Conservation (phyloP, 2,888 invertebrate genomes). For the Neria commutata region DNA sequence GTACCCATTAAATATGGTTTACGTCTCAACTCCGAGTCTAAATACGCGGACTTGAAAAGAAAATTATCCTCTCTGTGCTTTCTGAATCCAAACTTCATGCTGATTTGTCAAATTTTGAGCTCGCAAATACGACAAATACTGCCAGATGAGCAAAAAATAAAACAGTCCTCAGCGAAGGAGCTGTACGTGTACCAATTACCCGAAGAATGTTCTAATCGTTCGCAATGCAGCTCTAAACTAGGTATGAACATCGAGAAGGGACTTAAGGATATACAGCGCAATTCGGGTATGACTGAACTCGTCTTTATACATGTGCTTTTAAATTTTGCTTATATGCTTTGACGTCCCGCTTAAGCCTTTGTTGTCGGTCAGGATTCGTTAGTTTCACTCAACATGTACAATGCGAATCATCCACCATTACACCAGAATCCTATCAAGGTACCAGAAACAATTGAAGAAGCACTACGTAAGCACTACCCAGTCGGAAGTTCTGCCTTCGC, state of each 20-base stretch:
- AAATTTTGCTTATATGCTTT: not conserved
- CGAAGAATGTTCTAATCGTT: slow-evolving; percentile 51
- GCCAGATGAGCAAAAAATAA: slow-evolving; percentile 65
- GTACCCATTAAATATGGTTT: slow-evolving; percentile 86
- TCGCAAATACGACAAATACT: slow-evolving; percentile 71
- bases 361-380: slow-evolving; percentile 47
- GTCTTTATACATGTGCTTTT: slow-evolving; percentile 3
- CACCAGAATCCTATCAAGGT: not conserved
- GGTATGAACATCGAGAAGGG: slow-evolving; percentile 61
- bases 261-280: slow-evolving; percentile 61
- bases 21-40: slow-evolving; percentile 81
- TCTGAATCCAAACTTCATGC: slow-evolving; percentile 68
- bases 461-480: not conserved
- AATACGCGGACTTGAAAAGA: slow-evolving; percentile 76
- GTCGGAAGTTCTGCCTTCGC: slow-evolving; percentile 6
- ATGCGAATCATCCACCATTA: slow-evolving; percentile 28
- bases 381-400: slow-evolving; percentile 44
- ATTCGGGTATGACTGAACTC: slow-evolving; percentile 48
- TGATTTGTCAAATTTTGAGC: slow-evolving; percentile 75
- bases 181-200: slow-evolving; percentile 76
- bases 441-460: slow-evolving; percentile 8
- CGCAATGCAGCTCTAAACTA: slow-evolving; percentile 56
- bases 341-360: slow-evolving; percentile 39
- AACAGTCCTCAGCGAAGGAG: slow-evolving; percentile 64
- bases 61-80: slow-evolving; percentile 71